Conservation (phyloP, 1,140 invertebrate genomes). For the Cyrtorhinus lividipennis region DNA sequence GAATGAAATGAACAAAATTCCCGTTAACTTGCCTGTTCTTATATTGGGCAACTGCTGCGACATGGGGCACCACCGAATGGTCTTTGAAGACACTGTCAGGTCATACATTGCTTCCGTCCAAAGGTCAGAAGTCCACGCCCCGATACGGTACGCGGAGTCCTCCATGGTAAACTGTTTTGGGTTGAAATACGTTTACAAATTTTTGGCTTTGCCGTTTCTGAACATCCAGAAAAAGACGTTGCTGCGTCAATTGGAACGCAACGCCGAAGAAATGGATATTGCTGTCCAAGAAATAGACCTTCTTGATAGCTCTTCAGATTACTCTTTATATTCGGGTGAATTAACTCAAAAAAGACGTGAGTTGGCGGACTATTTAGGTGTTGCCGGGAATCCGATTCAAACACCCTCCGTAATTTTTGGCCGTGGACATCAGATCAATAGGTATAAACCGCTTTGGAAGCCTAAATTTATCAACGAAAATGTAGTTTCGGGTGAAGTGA, state of each 20-base stretch:
- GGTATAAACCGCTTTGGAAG: neutral
- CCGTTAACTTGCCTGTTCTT: conserved; percentile 73
- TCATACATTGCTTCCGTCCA: conserved; percentile 22
- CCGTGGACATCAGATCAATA: conserved; percentile 2
- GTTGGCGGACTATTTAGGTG: conserved; percentile 39
- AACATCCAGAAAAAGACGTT: conserved; percentile 79
- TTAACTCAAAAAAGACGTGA: conserved; percentile 54
- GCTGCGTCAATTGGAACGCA: conserved; percentile 73
- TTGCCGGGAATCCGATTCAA: conserved; percentile 4
- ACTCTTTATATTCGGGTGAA: conserved; percentile 38
- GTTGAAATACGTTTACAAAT: conserved; percentile 83
- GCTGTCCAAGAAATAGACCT: conserved; percentile 72
- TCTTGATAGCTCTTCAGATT: conserved; percentile 34
- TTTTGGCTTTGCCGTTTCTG: conserved; percentile 90
- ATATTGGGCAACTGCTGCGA: conserved; percentile 89
- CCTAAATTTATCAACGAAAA: neutral
- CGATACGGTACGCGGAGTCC: conserved; percentile 75
- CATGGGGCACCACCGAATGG: conserved; percentile 81
- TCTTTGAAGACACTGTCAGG: conserved; percentile 39
- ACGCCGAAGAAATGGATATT: conserved; percentile 67
- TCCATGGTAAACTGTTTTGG: conserved; percentile 97
- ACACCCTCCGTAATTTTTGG: conserved; percentile 10
- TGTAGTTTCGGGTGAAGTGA: conserved; percentile 25
- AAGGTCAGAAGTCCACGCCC: conserved; percentile 34
- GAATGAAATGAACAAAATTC: conserved; percentile 71